These are phyloP conservation scores for Pyrrhosoma nymphula DNA, from an alignment of 2,888 invertebrate genomes.

Conservation along the genomic window DNA sequence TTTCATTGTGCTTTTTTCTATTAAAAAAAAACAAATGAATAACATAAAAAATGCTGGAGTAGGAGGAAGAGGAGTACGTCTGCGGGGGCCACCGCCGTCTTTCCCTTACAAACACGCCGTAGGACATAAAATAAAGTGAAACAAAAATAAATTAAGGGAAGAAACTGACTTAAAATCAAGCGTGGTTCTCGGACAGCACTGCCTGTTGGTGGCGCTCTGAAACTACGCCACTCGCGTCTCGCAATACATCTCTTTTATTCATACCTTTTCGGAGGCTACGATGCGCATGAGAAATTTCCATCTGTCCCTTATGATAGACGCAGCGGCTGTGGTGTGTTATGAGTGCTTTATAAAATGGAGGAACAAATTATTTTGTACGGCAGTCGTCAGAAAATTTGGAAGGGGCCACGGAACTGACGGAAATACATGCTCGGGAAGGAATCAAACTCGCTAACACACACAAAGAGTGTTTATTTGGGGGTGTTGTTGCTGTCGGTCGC, in stretches of 20 bases:
- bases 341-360: background rate
- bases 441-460: background rate
- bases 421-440: background rate
- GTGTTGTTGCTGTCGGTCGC: background rate
- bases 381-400: background rate
- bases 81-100: background rate
- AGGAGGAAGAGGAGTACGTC: background rate
- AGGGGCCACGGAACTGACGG: background rate
- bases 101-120: background rate
- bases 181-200: background rate
- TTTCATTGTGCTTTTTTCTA: constrained; percentile 16
- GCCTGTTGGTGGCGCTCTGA: background rate
- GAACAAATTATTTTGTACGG: background rate
- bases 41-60: background rate
- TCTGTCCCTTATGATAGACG: background rate
- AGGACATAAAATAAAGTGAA: background rate
- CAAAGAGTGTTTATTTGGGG: background rate
- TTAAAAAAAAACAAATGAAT: background rate
- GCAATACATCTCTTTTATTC: background rate
- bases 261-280: background rate
- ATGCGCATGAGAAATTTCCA: background rate
- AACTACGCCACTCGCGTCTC: background rate
- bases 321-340: background rate
- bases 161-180: background rate
- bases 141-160: background rate